Conservation (phyloP, 2,888 invertebrate genomes). For the Ornithoptera priamus region DNA sequence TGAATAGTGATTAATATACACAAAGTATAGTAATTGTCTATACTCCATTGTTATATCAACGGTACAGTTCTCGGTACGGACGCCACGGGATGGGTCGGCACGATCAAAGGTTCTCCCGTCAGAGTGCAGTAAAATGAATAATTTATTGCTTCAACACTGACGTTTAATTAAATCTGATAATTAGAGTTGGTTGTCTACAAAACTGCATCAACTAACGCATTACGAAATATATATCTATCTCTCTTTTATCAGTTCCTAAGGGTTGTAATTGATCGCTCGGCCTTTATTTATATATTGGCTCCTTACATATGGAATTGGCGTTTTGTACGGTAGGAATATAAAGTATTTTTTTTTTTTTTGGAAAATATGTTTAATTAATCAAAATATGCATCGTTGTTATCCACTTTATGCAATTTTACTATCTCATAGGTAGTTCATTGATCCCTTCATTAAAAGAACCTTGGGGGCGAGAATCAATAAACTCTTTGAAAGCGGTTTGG, state of each 20-base stretch:
- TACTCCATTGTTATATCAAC: not conserved
- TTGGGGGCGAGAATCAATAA: too few species aligned
- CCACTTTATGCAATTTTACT: too few species aligned
- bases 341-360: too few species aligned
- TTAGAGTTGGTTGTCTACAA: constrained; percentile 12
- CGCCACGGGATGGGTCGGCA: constrained; percentile 28
- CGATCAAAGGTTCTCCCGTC: constrained; percentile 32
- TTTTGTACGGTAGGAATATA: too few species aligned
- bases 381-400: too few species aligned
- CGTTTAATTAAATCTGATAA: constrained; percentile 26
- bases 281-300: too few species aligned
- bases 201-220: not conserved
- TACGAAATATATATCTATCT: constrained; percentile 15
- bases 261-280: too few species aligned
- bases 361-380: too few species aligned
- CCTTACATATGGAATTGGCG: too few species aligned
- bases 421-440: too few species aligned
- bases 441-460: too few species aligned
- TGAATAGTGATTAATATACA: not conserved
- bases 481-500: too few species aligned
- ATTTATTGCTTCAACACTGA: constrained; percentile 25
- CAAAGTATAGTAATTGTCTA: not conserved
- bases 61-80: constrained; percentile 23
- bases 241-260: not conserved
- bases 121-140: constrained; percentile 16